These are phyloP conservation scores for Mesoclemmys tuberculata DNA, from an alignment of 2,113 vertebrate species.

Conservation along the genomic window DNA sequence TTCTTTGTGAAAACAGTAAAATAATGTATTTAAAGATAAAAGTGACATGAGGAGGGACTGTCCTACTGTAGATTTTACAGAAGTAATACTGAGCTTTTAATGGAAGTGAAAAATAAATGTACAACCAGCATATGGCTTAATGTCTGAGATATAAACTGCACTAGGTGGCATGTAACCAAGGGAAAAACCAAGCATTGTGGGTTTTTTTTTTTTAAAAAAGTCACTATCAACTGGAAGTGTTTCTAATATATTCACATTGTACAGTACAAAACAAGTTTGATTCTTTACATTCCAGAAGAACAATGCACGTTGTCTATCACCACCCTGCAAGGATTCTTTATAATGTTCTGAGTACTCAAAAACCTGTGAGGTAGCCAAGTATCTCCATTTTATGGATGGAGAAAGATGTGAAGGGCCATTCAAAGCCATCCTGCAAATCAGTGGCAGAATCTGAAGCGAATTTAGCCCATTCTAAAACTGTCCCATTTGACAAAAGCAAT, in stretches of 20 bases:
- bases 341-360: neutral
- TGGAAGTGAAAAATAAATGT: neutral
- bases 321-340: neutral
- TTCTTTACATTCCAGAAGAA: conserved; percentile 51
- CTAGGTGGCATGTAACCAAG: neutral
- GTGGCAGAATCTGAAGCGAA: neutral
- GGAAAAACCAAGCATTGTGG: neutral
- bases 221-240: conserved; percentile 32
- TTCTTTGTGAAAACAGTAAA: neutral
- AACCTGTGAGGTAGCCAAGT: conserved; percentile 11
- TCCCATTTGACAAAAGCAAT: neutral
- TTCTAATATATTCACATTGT: conserved; percentile 32
- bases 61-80: neutral
- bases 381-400: neutral
- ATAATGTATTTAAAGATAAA: neutral
- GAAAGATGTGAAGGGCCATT: neutral
- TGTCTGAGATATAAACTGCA: neutral
- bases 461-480: neutral
- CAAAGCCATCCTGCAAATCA: neutral
- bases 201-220: neutral
- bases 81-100: neutral
- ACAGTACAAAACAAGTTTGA: conserved; percentile 39
- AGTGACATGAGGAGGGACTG: neutral
- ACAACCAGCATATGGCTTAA: neutral
- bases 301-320: conserved; percentile 43